A percentile compares a stretch with the other conserved stretches of the same genome.
phyloP scores from a whole-genome alignment of 2,888 invertebrate species.

The Clivina fossor region DNA sequence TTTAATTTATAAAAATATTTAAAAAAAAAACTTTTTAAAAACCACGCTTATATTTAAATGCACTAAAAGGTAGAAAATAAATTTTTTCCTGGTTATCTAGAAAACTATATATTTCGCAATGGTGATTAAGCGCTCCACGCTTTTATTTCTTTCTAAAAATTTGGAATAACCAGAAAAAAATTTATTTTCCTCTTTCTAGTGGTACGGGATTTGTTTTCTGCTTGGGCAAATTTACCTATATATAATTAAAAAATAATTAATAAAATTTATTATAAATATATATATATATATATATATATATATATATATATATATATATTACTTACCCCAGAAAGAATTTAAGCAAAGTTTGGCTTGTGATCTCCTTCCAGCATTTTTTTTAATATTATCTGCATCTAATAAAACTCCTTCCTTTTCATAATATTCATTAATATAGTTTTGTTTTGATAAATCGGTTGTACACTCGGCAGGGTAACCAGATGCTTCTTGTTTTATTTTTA shows the following conservation, averaged over 20 bases:
- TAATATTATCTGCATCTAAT: slow-evolving; percentile 26
- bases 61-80: too few species aligned
- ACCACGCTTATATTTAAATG: too few species aligned
- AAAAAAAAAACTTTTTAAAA: too few species aligned
- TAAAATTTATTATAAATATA: background rate
- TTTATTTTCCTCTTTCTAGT: too few species aligned
- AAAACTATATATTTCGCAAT: too few species aligned
- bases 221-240: slow-evolving; percentile 29
- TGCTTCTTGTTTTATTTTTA: slow-evolving; percentile 41
- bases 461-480: slow-evolving; percentile 42
- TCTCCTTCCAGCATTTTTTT: slow-evolving; percentile 34
- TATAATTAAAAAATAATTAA: background rate
- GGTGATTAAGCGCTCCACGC: too few species aligned
- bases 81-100: too few species aligned
- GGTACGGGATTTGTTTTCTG: slow-evolving; percentile 37
- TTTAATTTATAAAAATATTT: too few species aligned
- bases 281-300: too few species aligned
- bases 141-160: too few species aligned
- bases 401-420: slow-evolving; percentile 31
- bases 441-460: slow-evolving; percentile 33
- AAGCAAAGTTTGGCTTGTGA: slow-evolving; percentile 37
- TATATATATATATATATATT: too few species aligned
- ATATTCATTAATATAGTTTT: slow-evolving; percentile 34
- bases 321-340: slow-evolving; percentile 41
- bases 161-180: too few species aligned